A percentile compares a stretch with the other conserved stretches of the same genome.
Conservation (phyloP, 64 coral and sea anemone species). For the Anthopleura sola region DNA sequence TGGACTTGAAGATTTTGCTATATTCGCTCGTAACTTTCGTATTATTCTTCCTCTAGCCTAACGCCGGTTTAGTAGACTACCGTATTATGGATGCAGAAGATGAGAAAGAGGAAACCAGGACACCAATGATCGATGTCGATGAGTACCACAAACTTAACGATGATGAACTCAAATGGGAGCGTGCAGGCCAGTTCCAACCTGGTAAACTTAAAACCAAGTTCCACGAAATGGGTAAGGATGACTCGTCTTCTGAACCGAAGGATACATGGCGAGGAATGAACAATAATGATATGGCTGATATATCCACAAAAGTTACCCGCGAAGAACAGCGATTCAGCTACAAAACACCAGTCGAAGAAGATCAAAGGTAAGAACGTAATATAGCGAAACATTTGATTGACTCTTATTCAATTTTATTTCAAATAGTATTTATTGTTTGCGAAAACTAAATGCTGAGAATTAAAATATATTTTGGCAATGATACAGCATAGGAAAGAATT, state of each 20-base stretch:
- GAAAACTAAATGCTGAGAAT: not conserved
- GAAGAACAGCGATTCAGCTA: not conserved
- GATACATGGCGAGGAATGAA: not conserved
- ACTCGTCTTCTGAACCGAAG: not conserved
- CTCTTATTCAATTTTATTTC: not conserved
- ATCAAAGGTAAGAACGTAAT: not conserved
- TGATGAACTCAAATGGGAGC: conserved; percentile 21
- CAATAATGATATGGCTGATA: not conserved
- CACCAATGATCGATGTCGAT: conserved; percentile 13
- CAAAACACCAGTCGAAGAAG: conserved; percentile 1
- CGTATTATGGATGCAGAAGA: conserved; percentile 24
- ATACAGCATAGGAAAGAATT: not conserved
- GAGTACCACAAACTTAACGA: conserved; percentile 29
- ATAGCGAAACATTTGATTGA: not conserved
- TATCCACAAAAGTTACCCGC: not conserved
- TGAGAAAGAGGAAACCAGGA: conserved; percentile 14
- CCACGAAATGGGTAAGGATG: not conserved
- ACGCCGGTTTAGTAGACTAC: not conserved
- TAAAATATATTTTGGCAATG: not conserved
- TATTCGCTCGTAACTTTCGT: not conserved
- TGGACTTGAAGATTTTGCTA: not conserved
- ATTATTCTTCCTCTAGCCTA: not conserved
- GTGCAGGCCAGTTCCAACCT: conserved; percentile 31
- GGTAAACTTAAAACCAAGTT: conserved; percentile 8
- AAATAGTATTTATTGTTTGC: not conserved